These are phyloP conservation scores for Mesembrinibis cayennensis DNA, from an alignment of 2,113 vertebrate species.

Conservation along the genomic window DNA sequence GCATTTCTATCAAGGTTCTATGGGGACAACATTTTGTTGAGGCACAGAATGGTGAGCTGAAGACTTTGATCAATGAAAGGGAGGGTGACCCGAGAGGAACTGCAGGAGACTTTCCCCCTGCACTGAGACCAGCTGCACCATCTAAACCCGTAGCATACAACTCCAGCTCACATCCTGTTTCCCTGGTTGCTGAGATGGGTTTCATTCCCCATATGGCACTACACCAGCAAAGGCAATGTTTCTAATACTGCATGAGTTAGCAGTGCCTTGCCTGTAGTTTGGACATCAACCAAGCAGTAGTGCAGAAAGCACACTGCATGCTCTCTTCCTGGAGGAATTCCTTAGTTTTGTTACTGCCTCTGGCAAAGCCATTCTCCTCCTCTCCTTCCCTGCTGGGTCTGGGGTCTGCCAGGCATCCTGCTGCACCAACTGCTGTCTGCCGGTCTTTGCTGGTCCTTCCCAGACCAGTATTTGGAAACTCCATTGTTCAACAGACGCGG, in stretches of 20 bases:
- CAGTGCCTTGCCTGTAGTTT: background rate
- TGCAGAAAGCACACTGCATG: accelerated
- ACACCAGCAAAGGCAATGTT: background rate
- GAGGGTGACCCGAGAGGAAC: background rate
- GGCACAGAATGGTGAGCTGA: background rate
- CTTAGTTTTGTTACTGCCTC: background rate
- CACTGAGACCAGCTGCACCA: background rate
- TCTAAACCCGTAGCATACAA: background rate
- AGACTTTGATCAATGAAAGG: background rate
- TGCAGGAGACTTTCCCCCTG: background rate
- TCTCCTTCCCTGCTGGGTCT: accelerated
- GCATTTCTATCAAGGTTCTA: background rate
- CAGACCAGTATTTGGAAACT: background rate
- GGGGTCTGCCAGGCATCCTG: accelerated
- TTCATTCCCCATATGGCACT: background rate
- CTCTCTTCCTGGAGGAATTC: background rate
- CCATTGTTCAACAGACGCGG: accelerated
- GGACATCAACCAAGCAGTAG: background rate
- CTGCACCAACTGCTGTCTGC: background rate
- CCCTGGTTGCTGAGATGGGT: background rate
- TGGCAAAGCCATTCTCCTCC: background rate
- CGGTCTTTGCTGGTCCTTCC: background rate
- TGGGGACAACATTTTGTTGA: background rate
- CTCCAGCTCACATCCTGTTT: no score
- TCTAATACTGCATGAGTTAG: no score